phyloP scores from a whole-genome alignment of 1,140 invertebrate genomes.

The Sarcophaga peregrina region DNA sequence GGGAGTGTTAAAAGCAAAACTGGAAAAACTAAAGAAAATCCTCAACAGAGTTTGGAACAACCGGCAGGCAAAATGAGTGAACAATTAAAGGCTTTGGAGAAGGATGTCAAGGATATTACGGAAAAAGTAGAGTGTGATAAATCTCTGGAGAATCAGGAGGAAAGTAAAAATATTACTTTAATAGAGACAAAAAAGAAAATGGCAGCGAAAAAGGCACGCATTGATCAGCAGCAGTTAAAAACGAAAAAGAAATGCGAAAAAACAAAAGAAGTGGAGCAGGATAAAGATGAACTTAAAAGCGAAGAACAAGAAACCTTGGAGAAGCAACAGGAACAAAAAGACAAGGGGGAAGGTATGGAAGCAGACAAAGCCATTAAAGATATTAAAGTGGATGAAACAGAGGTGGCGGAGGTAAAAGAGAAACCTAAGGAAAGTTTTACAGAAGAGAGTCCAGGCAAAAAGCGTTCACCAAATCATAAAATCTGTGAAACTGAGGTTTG shows the following conservation, averaged over 20 bases:
- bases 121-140: conserved; percentile 21
- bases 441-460: neutral
- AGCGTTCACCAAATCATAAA: neutral
- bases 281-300: neutral
- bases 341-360: neutral
- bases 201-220: neutral
- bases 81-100: neutral
- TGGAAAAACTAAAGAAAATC: neutral
- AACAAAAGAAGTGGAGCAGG: neutral
- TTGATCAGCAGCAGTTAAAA: neutral
- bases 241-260: conserved; percentile 4
- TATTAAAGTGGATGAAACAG: neutral
- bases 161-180: neutral
- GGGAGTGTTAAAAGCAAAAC: neutral
- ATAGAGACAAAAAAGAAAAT: conserved; percentile 12
- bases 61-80: neutral
- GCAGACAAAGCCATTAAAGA: neutral
- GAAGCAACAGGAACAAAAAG: neutral
- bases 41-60: neutral
- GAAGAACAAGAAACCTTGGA: neutral
- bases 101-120: neutral
- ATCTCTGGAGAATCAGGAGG: conserved; percentile 15
- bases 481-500: neutral
- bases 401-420: neutral
- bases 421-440: neutral